Conservation (phyloP, 2,113 vertebrate species). For the Bos taurus region DNA sequence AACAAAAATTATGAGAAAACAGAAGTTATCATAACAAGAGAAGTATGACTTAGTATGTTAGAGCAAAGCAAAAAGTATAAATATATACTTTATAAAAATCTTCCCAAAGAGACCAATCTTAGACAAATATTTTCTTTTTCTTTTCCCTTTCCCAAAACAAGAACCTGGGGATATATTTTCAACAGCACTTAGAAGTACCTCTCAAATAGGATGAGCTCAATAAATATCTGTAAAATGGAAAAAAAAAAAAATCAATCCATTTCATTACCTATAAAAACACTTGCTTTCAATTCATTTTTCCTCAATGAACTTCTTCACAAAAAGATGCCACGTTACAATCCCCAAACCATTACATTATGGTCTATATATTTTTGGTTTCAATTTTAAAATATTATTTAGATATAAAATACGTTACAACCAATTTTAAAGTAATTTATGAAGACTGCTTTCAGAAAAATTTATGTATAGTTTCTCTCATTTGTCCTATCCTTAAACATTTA, state of each 20-base stretch:
- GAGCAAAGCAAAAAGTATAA: not conserved
- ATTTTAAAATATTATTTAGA: not conserved
- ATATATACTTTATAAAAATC: not conserved
- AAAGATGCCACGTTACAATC: not conserved
- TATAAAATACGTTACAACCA: not conserved
- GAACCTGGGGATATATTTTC: not conserved
- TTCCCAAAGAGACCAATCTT: not conserved
- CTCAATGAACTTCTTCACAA: not conserved
- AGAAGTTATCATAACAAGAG: not conserved
- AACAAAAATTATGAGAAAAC: not conserved
- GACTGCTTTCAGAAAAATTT: not conserved
- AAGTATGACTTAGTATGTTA: not conserved
- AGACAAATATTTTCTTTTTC: not conserved
- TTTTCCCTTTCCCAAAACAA: not conserved
- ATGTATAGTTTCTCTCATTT: not conserved
- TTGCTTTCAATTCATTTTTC: not conserved
- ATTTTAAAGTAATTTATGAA: not conserved
- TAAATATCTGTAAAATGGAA: not conserved
- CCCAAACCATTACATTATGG: not conserved
- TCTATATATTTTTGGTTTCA: not conserved
- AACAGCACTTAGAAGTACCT: not conserved
- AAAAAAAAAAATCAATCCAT: not conserved
- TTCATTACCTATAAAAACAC: slow-evolving; percentile 6
- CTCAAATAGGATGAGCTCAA: not conserved
- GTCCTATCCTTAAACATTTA: not conserved